These are phyloP conservation scores for Pyrrhura leucotis DNA, from an alignment of 2,797 vertebrate genomes.

Conservation along the genomic window DNA sequence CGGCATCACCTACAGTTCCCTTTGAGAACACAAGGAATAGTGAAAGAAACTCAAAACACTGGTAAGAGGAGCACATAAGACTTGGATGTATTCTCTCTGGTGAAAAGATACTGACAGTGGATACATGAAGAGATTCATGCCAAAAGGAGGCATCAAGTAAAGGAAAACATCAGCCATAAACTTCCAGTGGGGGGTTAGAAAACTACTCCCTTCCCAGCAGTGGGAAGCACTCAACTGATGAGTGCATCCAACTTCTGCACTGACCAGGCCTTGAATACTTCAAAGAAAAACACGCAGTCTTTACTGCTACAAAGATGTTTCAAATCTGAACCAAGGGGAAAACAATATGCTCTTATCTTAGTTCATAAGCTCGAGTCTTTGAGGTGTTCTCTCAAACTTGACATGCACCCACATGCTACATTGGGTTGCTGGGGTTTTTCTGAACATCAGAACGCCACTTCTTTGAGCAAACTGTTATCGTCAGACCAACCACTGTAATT, in stretches of 20 bases:
- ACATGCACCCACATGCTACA: accelerated
- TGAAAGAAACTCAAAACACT: neutral
- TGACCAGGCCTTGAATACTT: neutral
- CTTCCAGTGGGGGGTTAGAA: neutral
- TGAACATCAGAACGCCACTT: neutral
- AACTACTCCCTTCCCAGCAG: neutral
- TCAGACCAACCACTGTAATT: neutral
- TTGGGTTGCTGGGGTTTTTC: neutral
- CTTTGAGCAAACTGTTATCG: neutral
- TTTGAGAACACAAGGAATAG: neutral
- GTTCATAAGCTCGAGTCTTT: neutral
- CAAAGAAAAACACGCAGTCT: neutral
- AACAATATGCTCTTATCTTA: neutral
- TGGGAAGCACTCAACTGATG: neutral
- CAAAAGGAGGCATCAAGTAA: neutral
- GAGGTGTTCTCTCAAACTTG: neutral
- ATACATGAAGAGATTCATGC: neutral
- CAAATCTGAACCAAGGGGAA: neutral
- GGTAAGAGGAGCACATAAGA: neutral
- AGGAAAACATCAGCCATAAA: neutral
- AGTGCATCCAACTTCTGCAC: neutral
- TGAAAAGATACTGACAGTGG: neutral
- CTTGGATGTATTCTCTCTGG: neutral
- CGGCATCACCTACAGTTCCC: neutral
- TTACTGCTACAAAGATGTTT: neutral